Conservation (phyloP, 1,140 invertebrate species). For the Temnothorax nylanderi region DNA sequence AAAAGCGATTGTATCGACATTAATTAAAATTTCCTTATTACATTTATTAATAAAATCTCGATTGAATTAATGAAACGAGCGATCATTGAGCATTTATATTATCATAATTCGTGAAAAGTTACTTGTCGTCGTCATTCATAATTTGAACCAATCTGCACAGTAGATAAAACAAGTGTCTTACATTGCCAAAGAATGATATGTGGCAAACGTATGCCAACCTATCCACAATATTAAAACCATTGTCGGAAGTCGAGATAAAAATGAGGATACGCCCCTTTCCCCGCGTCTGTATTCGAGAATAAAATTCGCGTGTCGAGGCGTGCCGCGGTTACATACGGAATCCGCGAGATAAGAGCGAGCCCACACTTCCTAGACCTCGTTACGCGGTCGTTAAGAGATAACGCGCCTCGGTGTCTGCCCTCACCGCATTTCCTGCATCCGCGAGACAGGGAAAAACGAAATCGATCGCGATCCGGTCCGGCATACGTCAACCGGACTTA, state of each 20-base stretch:
- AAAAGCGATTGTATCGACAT: background rate
- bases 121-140: background rate
- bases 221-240: slow-evolving; percentile 12
- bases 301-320: background rate
- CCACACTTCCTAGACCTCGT: slow-evolving; percentile 33
- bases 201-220: background rate
- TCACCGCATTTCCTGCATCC: slow-evolving; percentile 29
- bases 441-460: background rate
- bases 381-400: slow-evolving; percentile 14
- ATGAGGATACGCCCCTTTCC: background rate
- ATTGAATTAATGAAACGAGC: background rate
- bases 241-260: slow-evolving; percentile 38
- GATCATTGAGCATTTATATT: background rate
- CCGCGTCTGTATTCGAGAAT: background rate
- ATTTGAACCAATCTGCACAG: background rate
- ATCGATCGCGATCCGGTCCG: background rate
- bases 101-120: background rate
- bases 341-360: slow-evolving; percentile 24
- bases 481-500: slow-evolving; percentile 5
- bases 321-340: slow-evolving; percentile 17
- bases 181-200: background rate
- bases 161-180: background rate
- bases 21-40: slow-evolving; percentile 12
- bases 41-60: slow-evolving; percentile 7
- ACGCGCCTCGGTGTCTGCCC: background rate